Evolutionary conservation across 2,113 vertebrate species (phyloP).

Genomic region (Sceloporus undulatus): DNA sequence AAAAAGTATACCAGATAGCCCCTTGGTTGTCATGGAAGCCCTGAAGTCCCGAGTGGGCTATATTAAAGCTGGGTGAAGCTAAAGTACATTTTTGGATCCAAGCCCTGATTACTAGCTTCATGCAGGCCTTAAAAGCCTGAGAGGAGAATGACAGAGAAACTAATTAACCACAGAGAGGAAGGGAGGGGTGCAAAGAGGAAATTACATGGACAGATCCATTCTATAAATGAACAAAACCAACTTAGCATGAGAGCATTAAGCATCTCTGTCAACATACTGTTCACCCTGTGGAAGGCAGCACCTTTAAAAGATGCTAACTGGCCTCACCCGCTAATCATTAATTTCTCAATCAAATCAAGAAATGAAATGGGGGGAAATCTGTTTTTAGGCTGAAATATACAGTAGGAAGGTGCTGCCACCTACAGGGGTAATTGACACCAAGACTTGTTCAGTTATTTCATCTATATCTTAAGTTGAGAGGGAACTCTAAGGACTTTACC

Average conservation of each 20-base stretch:
- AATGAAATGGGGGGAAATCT: not conserved
- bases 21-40: too few species aligned
- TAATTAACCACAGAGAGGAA: slow-evolving; percentile 13
- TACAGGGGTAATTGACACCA: slow-evolving; percentile 23
- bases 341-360: not conserved
- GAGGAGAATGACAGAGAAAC: not conserved
- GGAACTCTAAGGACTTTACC: too few species aligned
- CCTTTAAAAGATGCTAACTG: not conserved
- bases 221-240: slow-evolving; percentile 6
- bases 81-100: not conserved
- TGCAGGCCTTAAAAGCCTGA: slow-evolving; percentile 25
- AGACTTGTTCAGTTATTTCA: not conserved
- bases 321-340: slow-evolving; percentile 10
- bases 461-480: not conserved
- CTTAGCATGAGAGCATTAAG: not conserved
- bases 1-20: too few species aligned
- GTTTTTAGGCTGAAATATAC: slow-evolving; percentile 2
- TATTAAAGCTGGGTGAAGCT: not conserved
- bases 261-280: not conserved
- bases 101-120: slow-evolving; percentile 25
- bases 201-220: slow-evolving; percentile 27
- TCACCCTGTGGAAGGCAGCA: not conserved
- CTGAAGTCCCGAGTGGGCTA: too few species aligned
- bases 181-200: slow-evolving; percentile 20
- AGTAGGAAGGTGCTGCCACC: slow-evolving; percentile 76